Conservation (phyloP, 2,113 vertebrate species). For the Atrichornis clamosus region DNA sequence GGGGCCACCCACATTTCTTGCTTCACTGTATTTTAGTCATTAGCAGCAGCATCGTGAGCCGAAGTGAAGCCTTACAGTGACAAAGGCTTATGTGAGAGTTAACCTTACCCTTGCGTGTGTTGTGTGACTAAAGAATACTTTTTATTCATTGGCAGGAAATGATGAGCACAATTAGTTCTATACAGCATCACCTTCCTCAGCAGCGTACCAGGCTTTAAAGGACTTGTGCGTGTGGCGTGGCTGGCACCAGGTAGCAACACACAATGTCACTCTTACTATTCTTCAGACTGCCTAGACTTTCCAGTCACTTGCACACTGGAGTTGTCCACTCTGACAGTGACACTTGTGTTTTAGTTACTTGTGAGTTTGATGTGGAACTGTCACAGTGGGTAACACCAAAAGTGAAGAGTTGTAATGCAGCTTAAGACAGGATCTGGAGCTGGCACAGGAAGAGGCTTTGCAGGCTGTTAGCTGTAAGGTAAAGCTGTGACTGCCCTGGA, state of each 20-base stretch:
- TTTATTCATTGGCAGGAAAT: not conserved
- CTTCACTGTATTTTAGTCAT: not conserved
- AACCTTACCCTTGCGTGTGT: not conserved
- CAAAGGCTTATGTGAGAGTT: not conserved
- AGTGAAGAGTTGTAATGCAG: not conserved
- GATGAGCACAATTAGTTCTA: fast-evolving
- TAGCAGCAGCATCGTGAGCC: not conserved
- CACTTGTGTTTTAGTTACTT: not conserved
- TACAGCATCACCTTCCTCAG: not conserved
- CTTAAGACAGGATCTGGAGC: not conserved
- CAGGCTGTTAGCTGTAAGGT: not conserved
- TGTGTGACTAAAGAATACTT: not conserved
- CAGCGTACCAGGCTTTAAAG: not conserved
- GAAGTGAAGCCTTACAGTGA: not conserved
- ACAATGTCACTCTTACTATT: fast-evolving
- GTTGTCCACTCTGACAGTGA: not conserved
- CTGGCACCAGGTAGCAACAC: not conserved
- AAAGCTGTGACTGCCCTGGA: not conserved
- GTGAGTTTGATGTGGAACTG: not conserved
- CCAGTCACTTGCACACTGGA: not conserved
- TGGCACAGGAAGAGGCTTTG: not conserved
- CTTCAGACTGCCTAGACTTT: not conserved
- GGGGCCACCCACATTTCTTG: not conserved
- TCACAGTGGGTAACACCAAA: not conserved
- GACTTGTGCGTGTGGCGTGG: not conserved